These are phyloP conservation scores for Pantherophis alleghaniensis DNA, from an alignment of 2,797 vertebrate genomes.

Conservation along the genomic window DNA sequence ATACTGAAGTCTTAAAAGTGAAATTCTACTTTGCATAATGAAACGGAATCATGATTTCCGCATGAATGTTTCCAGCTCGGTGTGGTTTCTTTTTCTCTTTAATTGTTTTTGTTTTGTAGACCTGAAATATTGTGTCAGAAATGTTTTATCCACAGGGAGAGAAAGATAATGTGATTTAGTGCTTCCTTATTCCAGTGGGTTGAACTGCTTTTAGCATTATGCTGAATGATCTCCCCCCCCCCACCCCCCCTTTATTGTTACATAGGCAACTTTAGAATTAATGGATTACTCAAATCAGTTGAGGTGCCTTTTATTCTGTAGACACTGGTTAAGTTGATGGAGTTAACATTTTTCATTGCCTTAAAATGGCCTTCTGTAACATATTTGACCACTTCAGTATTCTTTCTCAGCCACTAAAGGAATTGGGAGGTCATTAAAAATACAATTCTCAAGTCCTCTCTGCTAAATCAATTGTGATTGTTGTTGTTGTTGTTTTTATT, in stretches of 20 bases:
- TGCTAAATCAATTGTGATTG: neutral
- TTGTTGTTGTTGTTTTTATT: neutral
- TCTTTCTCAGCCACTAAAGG: slow-evolving; percentile 36
- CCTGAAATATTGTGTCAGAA: slow-evolving; percentile 57
- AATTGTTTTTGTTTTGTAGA: slow-evolving; percentile 54
- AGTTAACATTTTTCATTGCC: slow-evolving; percentile 22
- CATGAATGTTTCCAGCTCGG: slow-evolving; percentile 45
- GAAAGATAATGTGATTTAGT: slow-evolving; percentile 48
- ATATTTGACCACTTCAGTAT: neutral
- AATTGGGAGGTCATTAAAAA: slow-evolving; percentile 36
- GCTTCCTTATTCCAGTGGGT: slow-evolving; percentile 26
- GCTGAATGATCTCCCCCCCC: slow-evolving; percentile 35
- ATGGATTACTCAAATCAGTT: neutral
- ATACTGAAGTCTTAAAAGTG: slow-evolving; percentile 65
- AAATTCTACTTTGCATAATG: slow-evolving; percentile 70
- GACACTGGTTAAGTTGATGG: slow-evolving; percentile 13
- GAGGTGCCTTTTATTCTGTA: neutral
- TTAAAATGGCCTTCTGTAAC: neutral
- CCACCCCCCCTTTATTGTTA: slow-evolving; percentile 24
- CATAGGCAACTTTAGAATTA: slow-evolving; percentile 20
- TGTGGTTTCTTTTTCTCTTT: slow-evolving; percentile 25
- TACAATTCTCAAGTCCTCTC: neutral
- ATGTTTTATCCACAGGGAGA: slow-evolving; percentile 51
- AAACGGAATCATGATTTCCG: slow-evolving; percentile 60
- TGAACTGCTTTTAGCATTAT: slow-evolving; percentile 43